Percentiles rank a stretch among this genome's conserved stretches.
Conservation (phyloP, 2,113 vertebrate species). For the Aspidoscelis tigris region DNA sequence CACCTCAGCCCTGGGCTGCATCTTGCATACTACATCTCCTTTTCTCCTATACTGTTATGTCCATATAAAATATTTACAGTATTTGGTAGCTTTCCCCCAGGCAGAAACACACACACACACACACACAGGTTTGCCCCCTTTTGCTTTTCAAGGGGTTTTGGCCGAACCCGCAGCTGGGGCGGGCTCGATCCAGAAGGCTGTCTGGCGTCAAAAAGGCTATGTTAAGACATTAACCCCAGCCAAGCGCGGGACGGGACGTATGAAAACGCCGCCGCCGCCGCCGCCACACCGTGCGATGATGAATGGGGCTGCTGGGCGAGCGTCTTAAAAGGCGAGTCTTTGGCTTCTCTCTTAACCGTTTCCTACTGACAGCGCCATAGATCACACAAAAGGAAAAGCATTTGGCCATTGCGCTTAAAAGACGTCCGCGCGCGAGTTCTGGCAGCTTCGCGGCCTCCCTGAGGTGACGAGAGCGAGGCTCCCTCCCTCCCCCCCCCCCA, state of each 20-base stretch:
- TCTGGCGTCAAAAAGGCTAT: conserved; percentile 41
- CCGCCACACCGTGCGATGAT: conserved; percentile 71
- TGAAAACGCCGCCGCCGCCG: conserved; percentile 43
- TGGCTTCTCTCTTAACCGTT: conserved; percentile 82
- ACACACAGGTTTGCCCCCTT: conserved; percentile 12
- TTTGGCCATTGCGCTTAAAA: conserved; percentile 74
- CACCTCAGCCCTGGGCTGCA: neutral
- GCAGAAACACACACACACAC: neutral
- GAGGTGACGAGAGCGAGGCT: conserved; percentile 35
- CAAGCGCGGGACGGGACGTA: conserved; percentile 62
- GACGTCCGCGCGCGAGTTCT: conserved; percentile 30
- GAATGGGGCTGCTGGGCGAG: conserved; percentile 75
- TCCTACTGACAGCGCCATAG: conserved; percentile 80
- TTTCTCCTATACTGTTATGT: neutral
- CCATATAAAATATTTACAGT: neutral
- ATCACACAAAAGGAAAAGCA: conserved; percentile 76
- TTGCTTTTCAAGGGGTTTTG: conserved; percentile 30
- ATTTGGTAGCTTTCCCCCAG: neutral
- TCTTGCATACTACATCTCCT: neutral
- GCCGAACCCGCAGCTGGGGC: conserved; percentile 26
- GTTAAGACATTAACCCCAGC: conserved; percentile 76
- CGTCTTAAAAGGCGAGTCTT: conserved; percentile 78
- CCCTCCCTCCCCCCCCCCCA: conserved; percentile 32
- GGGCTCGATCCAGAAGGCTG: conserved; percentile 28
- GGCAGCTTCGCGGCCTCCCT: conserved; percentile 52